phyloP scores from a whole-genome alignment of 35 echinoderm and acorn worm species.

The Patiria miniata region DNA sequence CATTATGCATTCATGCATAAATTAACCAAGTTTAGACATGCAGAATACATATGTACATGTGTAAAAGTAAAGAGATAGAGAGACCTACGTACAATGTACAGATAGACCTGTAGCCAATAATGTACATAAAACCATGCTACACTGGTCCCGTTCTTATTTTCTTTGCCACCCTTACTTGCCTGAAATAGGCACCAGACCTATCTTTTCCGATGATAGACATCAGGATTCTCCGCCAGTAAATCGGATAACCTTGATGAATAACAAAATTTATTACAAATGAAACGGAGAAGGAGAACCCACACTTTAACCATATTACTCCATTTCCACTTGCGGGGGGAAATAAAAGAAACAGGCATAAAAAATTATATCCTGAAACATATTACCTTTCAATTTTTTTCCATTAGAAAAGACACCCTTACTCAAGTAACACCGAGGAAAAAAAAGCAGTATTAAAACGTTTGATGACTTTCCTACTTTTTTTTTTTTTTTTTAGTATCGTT shows the following conservation, averaged over 20 bases:
- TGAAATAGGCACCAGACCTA: not conserved
- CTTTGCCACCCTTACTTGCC: not conserved
- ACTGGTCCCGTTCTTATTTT: not conserved
- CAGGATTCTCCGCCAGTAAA: not conserved
- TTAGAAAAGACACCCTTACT: not conserved
- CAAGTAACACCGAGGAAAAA: not conserved
- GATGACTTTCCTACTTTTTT: no score
- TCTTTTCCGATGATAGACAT: not conserved
- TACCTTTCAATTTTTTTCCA: slow-evolving; percentile 8
- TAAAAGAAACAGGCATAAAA: not conserved
- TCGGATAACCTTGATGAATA: not conserved
- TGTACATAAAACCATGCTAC: no score
- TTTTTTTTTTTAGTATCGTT: not conserved
- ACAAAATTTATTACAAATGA: not conserved
- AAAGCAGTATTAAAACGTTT: no score
- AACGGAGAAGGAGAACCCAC: not conserved
- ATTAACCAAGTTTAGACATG: no score
- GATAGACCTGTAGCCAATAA: no score
- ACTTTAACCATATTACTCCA: not conserved
- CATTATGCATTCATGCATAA: no score
- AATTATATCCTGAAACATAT: not conserved
- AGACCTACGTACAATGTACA: no score
- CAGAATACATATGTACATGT: no score
- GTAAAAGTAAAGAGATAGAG: no score
- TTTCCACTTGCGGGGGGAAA: slow-evolving; percentile 4